phyloP scores from a whole-genome alignment of 2,797 vertebrate species.

The Enoplosus armatus region DNA sequence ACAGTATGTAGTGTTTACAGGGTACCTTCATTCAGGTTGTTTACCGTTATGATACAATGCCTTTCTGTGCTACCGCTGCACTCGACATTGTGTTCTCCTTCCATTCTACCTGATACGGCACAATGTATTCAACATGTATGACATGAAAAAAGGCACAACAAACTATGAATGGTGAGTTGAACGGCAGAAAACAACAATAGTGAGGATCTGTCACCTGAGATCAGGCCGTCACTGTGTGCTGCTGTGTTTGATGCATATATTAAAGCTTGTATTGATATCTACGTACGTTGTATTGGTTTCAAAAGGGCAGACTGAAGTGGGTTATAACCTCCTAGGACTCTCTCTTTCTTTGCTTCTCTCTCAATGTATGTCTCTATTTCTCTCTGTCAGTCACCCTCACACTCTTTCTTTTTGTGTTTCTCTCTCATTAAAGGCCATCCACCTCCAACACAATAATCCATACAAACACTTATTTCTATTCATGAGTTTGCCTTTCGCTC shows the following conservation, averaged over 20 bases:
- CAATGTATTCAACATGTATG: conserved; percentile 2
- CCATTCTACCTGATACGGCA: conserved; percentile 1
- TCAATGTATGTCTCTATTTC: conserved; percentile 17
- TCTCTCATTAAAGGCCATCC: conserved; percentile 59
- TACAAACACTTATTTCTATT: conserved; percentile 75
- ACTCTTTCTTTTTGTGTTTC: conserved; percentile 17
- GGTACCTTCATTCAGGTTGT: not conserved
- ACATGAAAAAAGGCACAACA: not conserved
- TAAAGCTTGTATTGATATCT: conserved; percentile 34
- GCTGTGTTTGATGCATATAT: conserved; percentile 24
- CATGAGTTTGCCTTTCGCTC: conserved; percentile 68
- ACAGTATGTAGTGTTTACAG: too few relatives aligned
- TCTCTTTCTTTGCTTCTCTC: conserved; percentile 13
- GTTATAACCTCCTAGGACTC: conserved; percentile 29
- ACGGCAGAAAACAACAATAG: conserved; percentile 32
- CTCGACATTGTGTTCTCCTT: not conserved
- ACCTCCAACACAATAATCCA: conserved; percentile 63
- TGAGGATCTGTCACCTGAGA: conserved; percentile 24
- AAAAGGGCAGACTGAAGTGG: conserved; percentile 18
- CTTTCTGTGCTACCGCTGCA: not conserved
- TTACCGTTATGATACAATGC: not conserved
- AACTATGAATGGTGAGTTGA: not conserved
- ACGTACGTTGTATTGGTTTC: conserved; percentile 10
- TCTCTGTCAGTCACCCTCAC: conserved; percentile 19
- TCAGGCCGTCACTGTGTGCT: not conserved